Percentiles rank a stretch among this genome's conserved stretches.
phyloP scores from a whole-genome alignment of 2,888 invertebrate species.

The Archaeoteleia sp. region DNA sequence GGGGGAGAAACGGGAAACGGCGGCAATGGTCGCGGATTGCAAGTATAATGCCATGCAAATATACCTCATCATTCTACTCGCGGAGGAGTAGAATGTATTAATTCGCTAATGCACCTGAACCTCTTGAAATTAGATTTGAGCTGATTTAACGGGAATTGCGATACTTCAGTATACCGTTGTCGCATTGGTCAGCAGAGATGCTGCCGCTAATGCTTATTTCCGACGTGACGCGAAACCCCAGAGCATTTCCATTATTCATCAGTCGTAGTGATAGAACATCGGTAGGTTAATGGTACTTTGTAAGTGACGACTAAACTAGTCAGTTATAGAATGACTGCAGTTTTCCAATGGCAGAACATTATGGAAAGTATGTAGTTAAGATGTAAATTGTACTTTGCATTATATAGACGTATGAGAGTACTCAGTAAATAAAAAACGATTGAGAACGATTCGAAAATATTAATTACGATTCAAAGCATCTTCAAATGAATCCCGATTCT shows the following conservation, averaged over 20 bases:
- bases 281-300: slow-evolving; percentile 42
- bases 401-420: too few relatives aligned
- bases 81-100: slow-evolving; percentile 70
- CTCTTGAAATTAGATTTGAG: slow-evolving; percentile 70
- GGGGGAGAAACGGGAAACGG: slow-evolving; percentile 36
- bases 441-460: too few relatives aligned
- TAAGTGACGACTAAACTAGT: slow-evolving; percentile 8
- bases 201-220: slow-evolving; percentile 45
- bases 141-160: slow-evolving; percentile 66
- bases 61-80: slow-evolving; percentile 70
- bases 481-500: too few relatives aligned
- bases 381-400: too few relatives aligned
- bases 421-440: too few relatives aligned
- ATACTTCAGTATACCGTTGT: slow-evolving; percentile 60
- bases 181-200: slow-evolving; percentile 45
- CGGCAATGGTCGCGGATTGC: slow-evolving; percentile 53
- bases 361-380: too few relatives aligned
- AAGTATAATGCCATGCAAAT: slow-evolving; percentile 72
- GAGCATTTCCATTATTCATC: slow-evolving; percentile 45
- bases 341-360: too few relatives aligned
- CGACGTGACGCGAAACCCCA: slow-evolving; percentile 41
- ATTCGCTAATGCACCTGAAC: slow-evolving; percentile 72
- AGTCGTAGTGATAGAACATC: slow-evolving; percentile 43
- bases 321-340: too few relatives aligned
- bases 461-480: too few relatives aligned